phyloP scores from a whole-genome alignment of 2,797 vertebrate genomes.

The Falco novaeseelandiae region DNA sequence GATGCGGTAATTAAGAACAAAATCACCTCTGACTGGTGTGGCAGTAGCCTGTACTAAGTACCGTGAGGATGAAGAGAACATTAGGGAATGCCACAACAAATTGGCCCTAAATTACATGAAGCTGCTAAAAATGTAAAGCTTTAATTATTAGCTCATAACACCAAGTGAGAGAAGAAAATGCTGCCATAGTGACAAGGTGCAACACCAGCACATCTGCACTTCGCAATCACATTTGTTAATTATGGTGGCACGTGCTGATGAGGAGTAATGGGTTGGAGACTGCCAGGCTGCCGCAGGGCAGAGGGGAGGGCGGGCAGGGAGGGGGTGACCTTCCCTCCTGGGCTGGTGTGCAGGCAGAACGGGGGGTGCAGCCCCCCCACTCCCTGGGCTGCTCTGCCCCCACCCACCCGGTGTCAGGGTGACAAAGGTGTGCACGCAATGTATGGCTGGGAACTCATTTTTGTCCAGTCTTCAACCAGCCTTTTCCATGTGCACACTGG shows the following conservation, averaged over 20 bases:
- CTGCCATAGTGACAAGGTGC: conserved; percentile 5
- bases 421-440: accelerated
- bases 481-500: accelerated
- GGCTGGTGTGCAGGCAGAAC: not conserved
- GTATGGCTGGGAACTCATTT: not conserved
- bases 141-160: conserved; percentile 45
- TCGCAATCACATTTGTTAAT: not conserved
- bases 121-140: conserved; percentile 19
- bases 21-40: not conserved
- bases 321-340: accelerated
- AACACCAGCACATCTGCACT: conserved; percentile 2
- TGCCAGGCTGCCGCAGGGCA: accelerated
- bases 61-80: not conserved
- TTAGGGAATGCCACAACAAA: not conserved
- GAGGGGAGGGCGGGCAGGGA: not conserved
- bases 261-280: not conserved
- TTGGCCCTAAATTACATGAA: conserved; percentile 1
- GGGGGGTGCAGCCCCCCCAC: accelerated
- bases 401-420: accelerated
- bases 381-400: not conserved
- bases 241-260: not conserved
- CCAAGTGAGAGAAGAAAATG: conserved; percentile 17
- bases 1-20: not conserved
- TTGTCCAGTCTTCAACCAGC: not conserved
- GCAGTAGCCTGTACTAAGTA: not conserved